These are phyloP conservation scores for Amazona vittata DNA, from an alignment of 2,113 vertebrate genomes.

Conservation along the genomic window DNA sequence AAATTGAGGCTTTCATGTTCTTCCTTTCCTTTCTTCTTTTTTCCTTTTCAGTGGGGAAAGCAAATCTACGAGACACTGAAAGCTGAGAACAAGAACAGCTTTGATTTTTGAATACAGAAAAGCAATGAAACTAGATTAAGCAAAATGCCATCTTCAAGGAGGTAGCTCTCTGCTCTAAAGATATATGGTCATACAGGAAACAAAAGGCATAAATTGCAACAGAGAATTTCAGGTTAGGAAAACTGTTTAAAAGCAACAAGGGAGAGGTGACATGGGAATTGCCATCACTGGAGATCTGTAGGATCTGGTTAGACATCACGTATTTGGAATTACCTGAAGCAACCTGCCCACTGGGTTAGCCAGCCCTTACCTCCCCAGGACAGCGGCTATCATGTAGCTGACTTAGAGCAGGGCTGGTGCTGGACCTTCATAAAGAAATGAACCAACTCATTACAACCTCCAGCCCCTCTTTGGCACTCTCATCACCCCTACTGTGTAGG, in stretches of 20 bases:
- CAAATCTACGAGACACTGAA: neutral
- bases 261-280: neutral
- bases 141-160: neutral
- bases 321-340: neutral
- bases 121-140: neutral
- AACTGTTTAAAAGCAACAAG: neutral
- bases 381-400: neutral
- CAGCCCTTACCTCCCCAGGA: neutral
- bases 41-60: neutral
- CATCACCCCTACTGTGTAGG: neutral
- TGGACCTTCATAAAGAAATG: neutral
- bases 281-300: neutral
- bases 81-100: neutral
- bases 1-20: neutral
- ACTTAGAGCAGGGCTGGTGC: neutral
- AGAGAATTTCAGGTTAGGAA: neutral
- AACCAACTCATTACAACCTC: neutral
- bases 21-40: no score
- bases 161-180: neutral
- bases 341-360: neutral
- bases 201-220: neutral
- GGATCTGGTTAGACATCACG: neutral
- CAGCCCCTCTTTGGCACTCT: neutral
- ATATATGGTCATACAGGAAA: rapidly evolving
- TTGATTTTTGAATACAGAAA: neutral